These are phyloP conservation scores for Ligdia adustata DNA, from an alignment of 2,888 invertebrate species.

Conservation along the genomic window DNA sequence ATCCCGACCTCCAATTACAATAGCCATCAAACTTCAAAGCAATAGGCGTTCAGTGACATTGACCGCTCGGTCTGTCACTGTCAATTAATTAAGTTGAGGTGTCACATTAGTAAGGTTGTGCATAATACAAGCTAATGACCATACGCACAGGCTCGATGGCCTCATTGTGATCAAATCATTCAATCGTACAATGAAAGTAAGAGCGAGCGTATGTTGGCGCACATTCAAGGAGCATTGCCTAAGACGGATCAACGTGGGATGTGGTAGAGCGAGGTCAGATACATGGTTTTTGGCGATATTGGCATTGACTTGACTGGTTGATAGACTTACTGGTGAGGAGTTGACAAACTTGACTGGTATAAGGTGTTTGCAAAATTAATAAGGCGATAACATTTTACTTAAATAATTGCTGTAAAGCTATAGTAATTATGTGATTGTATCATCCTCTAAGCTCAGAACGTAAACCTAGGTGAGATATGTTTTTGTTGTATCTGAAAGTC, in stretches of 20 bases:
- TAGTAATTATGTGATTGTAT: no score
- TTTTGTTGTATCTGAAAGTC: no score
- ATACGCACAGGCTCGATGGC: constrained; percentile 43
- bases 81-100: background rate
- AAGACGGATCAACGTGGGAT: constrained; percentile 67
- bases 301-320: constrained; percentile 24
- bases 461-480: no score
- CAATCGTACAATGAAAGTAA: constrained; percentile 74
- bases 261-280: constrained; percentile 55
- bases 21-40: background rate
- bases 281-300: constrained; percentile 33
- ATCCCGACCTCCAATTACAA: background rate
- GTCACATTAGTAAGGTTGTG: no score
- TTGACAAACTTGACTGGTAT: no score
- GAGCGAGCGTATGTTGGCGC: constrained; percentile 65
- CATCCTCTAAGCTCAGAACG: no score
- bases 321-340: constrained; percentile 12
- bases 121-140: constrained; percentile 30
- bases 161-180: constrained; percentile 65
- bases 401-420: no score
- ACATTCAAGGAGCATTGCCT: constrained; percentile 70
- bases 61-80: background rate
- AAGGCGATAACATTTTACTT: no score
- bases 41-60: no score
- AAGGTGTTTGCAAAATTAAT: no score